A percentile compares a stretch with the other conserved stretches of the same genome.
Evolutionary conservation across 2,113 vertebrate species (phyloP).

Genomic region (Hypanus sabinus): DNA sequence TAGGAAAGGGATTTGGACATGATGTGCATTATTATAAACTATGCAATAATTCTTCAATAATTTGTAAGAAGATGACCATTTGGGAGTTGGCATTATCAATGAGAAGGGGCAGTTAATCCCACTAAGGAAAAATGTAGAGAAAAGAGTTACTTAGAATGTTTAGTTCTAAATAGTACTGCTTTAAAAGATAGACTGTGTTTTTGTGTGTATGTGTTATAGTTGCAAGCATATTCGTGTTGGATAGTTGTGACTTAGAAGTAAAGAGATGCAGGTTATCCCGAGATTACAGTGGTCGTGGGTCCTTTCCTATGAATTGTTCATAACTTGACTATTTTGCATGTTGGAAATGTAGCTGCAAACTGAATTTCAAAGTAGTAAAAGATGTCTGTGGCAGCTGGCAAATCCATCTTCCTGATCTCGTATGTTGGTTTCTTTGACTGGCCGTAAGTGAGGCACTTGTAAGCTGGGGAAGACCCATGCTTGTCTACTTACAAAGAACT

Average conservation of each 20-base stretch:
- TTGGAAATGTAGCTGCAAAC: too few species aligned
- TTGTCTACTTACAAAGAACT: neutral
- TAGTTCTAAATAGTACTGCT: neutral
- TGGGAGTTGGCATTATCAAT: neutral
- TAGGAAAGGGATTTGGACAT: neutral
- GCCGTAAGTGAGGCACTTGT: too few species aligned
- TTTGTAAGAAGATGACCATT: neutral
- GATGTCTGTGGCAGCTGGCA: too few species aligned
- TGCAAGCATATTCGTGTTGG: neutral
- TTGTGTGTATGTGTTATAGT: neutral
- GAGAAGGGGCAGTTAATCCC: neutral
- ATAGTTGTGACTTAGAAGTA: neutral
- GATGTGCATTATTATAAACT: neutral
- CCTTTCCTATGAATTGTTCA: too few species aligned
- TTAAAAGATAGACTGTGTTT: neutral
- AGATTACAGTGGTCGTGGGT: too few species aligned
- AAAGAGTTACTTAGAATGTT: neutral
- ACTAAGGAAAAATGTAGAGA: neutral
- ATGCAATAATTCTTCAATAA: neutral
- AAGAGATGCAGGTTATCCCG: too few species aligned
- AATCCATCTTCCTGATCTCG: too few species aligned
- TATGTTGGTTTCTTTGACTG: too few species aligned
- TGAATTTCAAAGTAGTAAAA: too few species aligned
- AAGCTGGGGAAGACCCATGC: neutral
- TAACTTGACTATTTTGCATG: too few species aligned